Base-by-base conservation (phyloP, 2,797 vertebrate genomes). In the Aselliscus stoliczkanus region DNA sequence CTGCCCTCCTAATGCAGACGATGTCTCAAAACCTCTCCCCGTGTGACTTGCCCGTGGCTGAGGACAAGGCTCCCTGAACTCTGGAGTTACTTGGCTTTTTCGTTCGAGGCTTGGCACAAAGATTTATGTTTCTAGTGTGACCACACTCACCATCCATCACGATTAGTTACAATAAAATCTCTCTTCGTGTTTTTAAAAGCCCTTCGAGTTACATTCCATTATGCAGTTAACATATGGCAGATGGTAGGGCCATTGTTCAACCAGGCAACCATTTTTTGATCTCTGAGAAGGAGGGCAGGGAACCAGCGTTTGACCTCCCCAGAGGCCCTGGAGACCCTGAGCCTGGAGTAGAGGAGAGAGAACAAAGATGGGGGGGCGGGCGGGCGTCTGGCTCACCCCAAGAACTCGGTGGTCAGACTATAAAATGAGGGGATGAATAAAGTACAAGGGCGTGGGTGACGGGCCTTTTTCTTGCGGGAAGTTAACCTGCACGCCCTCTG, bases 141-240 rank as follows among this genome's bases (percentile, higher is more conserved):
- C 98, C 97, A 96, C 84, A 97, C 93, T 98, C 96, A 92, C 91
- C 96, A 98, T 98, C 97, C 96, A 98, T 98, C 98, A 98, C 93
- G 96, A 96, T 95, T 97, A 98, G 97, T 97, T 98, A 98, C 97
- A 98, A 98, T 97, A 98, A 98, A 98, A 97, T 98, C 97, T 97
- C 97, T 97, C 97, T 93, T 96, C 62, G 88, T 97, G 96, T 98
- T 98, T 97, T 97, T 97, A 98, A 98, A 98, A 98, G 98, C 97
- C 95, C 93, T 98, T 94, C 65, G 97, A 96, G 96, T 97, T 98
- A 97, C 97, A 96, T 98, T 98, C 97, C 97, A 97, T 98, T 97
- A 96, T 97, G 96, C 97, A 88, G 98, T 94, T 98, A 97, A 98
- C 96, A 47, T 92, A 95, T 94, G 96, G 60, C 97, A 98, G 94